These are phyloP conservation scores for Plebejus anna DNA, from an alignment of 2,888 invertebrate genomes.

Conservation along the genomic window DNA sequence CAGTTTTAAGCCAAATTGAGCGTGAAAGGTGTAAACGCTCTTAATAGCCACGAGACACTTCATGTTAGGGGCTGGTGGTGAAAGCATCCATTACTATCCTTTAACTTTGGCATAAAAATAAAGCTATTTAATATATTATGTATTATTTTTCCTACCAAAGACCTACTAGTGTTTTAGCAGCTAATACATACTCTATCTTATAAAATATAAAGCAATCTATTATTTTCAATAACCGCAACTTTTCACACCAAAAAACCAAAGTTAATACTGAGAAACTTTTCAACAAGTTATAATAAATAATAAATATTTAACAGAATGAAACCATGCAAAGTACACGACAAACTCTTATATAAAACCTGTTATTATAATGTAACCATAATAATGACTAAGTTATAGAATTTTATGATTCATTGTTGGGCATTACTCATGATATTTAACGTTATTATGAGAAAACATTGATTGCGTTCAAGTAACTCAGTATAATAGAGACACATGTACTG, in stretches of 20 bases:
- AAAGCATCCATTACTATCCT: too few species aligned
- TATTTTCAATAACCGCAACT: too few species aligned
- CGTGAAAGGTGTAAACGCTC: too few species aligned
- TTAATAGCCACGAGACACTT: too few species aligned
- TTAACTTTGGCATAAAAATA: too few species aligned
- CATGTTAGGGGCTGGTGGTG: too few species aligned
- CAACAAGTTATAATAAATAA: neutral
- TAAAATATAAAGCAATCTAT: too few species aligned
- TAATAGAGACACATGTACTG: neutral
- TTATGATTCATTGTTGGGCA: neutral
- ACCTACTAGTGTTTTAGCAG: too few species aligned
- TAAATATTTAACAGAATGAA: neutral
- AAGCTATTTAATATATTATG: too few species aligned
- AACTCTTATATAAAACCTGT: neutral
- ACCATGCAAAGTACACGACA: neutral
- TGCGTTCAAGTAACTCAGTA: neutral
- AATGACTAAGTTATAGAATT: constrained; percentile 8
- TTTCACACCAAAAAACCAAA: neutral
- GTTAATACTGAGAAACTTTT: neutral
- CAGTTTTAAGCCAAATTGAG: too few species aligned
- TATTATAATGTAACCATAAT: neutral
- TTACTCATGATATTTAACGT: constrained; percentile 6
- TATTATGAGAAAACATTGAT: constrained; percentile 3
- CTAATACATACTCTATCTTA: too few species aligned
- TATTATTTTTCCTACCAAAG: too few species aligned